phyloP scores from a whole-genome alignment of 1,140 invertebrate species.

The Lethrus apterus region DNA sequence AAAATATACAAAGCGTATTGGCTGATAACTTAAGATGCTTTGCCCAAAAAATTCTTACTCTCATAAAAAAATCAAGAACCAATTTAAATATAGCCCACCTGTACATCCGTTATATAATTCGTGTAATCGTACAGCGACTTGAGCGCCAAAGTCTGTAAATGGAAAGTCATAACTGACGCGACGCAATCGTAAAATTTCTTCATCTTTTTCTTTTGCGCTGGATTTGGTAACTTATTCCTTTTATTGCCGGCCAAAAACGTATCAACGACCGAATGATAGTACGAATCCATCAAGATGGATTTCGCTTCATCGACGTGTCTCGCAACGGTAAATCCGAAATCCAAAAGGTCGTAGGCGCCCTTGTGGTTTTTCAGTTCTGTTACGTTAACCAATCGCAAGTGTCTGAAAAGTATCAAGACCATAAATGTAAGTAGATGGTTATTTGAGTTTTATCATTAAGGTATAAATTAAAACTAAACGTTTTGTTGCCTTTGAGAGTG shows the following conservation, averaged over 20 bases:
- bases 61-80: constrained; percentile 15
- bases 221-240: constrained; percentile 64
- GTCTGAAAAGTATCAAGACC: constrained; percentile 37
- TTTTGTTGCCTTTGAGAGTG: no score
- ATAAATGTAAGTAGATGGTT: no score
- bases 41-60: no score
- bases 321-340: constrained; percentile 50
- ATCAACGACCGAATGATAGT: constrained; percentile 55
- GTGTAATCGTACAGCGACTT: constrained; percentile 73
- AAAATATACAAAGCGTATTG: constrained; percentile 23
- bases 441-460: no score
- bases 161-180: constrained; percentile 77
- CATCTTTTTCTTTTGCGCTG: constrained; percentile 55
- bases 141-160: constrained; percentile 72
- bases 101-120: constrained; percentile 65
- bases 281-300: constrained; percentile 48
- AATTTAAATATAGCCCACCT: constrained; percentile 48
- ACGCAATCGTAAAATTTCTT: constrained; percentile 78
- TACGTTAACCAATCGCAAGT: constrained; percentile 42
- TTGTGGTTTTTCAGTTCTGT: constrained; percentile 46
- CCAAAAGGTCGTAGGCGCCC: constrained; percentile 53
- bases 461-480: no score
- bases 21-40: constrained; percentile 13
- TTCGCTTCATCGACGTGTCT: constrained; percentile 53
- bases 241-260: constrained; percentile 64